These are phyloP conservation scores for Hipparchia sbordonii DNA, from an alignment of 2,888 invertebrate genomes.

Conservation along the genomic window DNA sequence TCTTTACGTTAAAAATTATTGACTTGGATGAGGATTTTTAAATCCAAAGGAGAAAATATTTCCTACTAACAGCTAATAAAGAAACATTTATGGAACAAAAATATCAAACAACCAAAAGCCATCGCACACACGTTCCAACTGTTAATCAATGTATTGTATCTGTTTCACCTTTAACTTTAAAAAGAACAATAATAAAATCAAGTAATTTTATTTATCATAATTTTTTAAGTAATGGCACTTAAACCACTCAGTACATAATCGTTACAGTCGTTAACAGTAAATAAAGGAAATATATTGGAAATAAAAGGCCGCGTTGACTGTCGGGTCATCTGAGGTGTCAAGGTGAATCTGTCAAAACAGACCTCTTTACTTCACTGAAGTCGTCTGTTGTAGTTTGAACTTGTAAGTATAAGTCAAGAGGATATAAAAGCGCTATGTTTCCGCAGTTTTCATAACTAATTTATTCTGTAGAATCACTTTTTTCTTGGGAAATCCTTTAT, in stretches of 20 bases:
- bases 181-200: constrained; percentile 13
- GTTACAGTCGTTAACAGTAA: constrained; percentile 49
- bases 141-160: not conserved
- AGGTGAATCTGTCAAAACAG: constrained; percentile 21
- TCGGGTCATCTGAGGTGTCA: constrained; percentile 59
- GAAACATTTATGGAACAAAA: too few relatives aligned
- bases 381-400: not conserved
- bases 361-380: constrained; percentile 19
- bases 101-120: too few relatives aligned
- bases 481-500: too few relatives aligned
- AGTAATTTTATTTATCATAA: constrained; percentile 27
- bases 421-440: not conserved
- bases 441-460: not conserved
- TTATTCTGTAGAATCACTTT: too few relatives aligned
- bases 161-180: constrained; percentile 1
- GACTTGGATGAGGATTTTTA: too few relatives aligned
- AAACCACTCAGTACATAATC: constrained; percentile 27
- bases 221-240: constrained; percentile 24
- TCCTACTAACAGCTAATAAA: too few relatives aligned
- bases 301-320: constrained; percentile 38
- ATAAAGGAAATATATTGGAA: constrained; percentile 60
- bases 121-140: too few relatives aligned
- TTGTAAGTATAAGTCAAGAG: not conserved
- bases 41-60: too few relatives aligned
- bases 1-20: too few relatives aligned